These are phyloP conservation scores for Endotricha flammealis DNA, from an alignment of 2,888 invertebrate genomes.

Conservation along the genomic window DNA sequence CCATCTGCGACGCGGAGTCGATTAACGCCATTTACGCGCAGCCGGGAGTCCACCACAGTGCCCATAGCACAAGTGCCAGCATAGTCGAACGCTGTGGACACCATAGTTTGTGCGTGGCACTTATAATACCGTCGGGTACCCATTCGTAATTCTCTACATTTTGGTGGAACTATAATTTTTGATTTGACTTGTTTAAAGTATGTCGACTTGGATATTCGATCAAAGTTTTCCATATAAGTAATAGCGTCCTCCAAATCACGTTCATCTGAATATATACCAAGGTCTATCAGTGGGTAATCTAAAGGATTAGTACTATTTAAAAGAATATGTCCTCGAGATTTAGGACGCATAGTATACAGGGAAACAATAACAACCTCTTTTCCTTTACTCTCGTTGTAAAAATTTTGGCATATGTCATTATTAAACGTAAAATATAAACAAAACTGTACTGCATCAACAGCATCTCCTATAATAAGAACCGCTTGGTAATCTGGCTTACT, in stretches of 20 bases:
- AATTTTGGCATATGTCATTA: slow-evolving; percentile 26
- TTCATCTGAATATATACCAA: too few species aligned
- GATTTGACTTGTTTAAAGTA: slow-evolving; percentile 30
- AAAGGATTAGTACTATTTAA: slow-evolving; percentile 34
- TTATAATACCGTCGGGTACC: slow-evolving; percentile 36
- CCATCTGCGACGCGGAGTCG: slow-evolving; percentile 27
- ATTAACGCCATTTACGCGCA: slow-evolving; percentile 35
- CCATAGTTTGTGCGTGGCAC: slow-evolving; percentile 44
- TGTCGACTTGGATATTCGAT: slow-evolving; percentile 31
- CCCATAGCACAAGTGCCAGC: slow-evolving; percentile 86
- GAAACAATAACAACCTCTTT: slow-evolving; percentile 22
- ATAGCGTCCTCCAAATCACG: slow-evolving; percentile 30
- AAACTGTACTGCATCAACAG: slow-evolving; percentile 22
- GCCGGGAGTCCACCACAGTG: slow-evolving; percentile 80
- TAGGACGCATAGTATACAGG: slow-evolving; percentile 31
- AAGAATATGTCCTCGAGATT: slow-evolving; percentile 39
- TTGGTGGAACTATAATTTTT: slow-evolving; percentile 23
- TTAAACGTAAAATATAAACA: slow-evolving; percentile 25
- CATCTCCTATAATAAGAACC: slow-evolving; percentile 25
- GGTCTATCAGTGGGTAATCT: slow-evolving; percentile 31
- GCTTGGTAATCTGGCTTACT: slow-evolving; percentile 41
- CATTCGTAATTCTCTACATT: slow-evolving; percentile 30
- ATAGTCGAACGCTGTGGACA: slow-evolving; percentile 82
- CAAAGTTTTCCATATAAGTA: slow-evolving; percentile 30
- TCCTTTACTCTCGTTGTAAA: slow-evolving; percentile 20